Conservation (phyloP, 1,140 invertebrate genomes). For the Anadara kagoshimensis region DNA sequence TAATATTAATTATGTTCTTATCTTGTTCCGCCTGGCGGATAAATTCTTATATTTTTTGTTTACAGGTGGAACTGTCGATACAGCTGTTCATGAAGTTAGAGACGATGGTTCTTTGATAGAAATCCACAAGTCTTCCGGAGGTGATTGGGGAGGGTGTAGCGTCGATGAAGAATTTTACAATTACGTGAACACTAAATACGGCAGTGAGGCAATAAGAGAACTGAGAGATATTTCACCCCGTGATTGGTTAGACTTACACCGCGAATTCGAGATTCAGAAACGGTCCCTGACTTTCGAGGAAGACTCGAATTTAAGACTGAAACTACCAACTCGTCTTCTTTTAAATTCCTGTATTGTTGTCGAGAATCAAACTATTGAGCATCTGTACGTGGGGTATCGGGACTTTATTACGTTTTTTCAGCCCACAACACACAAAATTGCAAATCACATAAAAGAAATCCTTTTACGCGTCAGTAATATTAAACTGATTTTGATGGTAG, state of each 20-base stretch:
- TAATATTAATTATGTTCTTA: too few relatives aligned
- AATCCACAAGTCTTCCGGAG: constrained; percentile 23
- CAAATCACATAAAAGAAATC: too few relatives aligned
- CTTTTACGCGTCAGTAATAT: too few relatives aligned
- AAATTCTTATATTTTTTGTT: too few relatives aligned
- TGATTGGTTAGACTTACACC: constrained; percentile 19
- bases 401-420: too few relatives aligned
- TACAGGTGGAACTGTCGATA: constrained; percentile 20
- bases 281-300: background rate
- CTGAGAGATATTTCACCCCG: constrained; percentile 1
- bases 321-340: too few relatives aligned
- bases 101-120: constrained; percentile 15
- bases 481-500: too few relatives aligned
- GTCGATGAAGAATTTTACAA: constrained; percentile 14
- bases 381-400: too few relatives aligned
- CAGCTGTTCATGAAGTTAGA: constrained; percentile 3
- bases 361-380: too few relatives aligned
- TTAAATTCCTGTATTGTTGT: too few relatives aligned
- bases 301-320: background rate
- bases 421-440: too few relatives aligned
- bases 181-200: constrained; percentile 4
- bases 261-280: constrained; percentile 30
- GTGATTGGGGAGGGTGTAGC: constrained; percentile 25
- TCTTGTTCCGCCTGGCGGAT: too few relatives aligned
- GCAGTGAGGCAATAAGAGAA: background rate